Evolutionary conservation across 37 sponge, comb jelly and placozoan species (phyloP), one percentile per base, ranked within the genome.

Genomic region (Ephydatia muelleri): DNA sequence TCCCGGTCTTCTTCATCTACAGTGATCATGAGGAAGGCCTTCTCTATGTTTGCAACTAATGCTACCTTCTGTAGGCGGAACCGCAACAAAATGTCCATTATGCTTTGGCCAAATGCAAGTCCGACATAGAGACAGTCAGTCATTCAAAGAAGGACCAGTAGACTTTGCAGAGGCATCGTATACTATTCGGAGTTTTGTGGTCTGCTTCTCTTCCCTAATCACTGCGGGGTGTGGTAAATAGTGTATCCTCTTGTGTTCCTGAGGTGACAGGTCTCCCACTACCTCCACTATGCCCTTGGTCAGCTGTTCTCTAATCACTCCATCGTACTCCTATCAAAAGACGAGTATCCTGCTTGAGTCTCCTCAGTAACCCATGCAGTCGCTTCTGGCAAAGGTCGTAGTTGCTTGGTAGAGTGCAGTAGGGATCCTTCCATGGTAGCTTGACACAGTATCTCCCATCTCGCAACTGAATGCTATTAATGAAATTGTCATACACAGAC

Each of bases 221-320:
- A 80, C 80, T 5, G 68, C 83, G 13, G 70, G 83, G 34, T 82
- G 83, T 21, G 84, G 84, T 31, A 83, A n/a, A 49, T 83, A 83
- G 76, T 83, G 72, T 27, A 78, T 64, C 39, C 22, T 26, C 2
- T 40, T 22, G 1, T 32, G 21, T 31, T 79, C 67, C 38, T 37
- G 6, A 16, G 38, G 36, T 70, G 16, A 27, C 22, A 70, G 68
- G 2, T 83, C 33, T 43, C 1, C 65, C 13, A 79, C 80, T 8
- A 47, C 75, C 33, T 79, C 80, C n/a, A 70, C 74, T 9, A 79
- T 29, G 14, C 84, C 85, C 28, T 76, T 38, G 70, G 76, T 5
- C 11, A 85, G 2, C 43, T 85, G 85, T 19, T 85, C 71, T 12
- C 67, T 25, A 2, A 85, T 85, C 32, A 85, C 38, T 16, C 49